Evolutionary conservation across 2,113 vertebrate genomes (phyloP), one percentile per base, ranked within the genome.

Genomic region (Aphyosemion australe): DNA sequence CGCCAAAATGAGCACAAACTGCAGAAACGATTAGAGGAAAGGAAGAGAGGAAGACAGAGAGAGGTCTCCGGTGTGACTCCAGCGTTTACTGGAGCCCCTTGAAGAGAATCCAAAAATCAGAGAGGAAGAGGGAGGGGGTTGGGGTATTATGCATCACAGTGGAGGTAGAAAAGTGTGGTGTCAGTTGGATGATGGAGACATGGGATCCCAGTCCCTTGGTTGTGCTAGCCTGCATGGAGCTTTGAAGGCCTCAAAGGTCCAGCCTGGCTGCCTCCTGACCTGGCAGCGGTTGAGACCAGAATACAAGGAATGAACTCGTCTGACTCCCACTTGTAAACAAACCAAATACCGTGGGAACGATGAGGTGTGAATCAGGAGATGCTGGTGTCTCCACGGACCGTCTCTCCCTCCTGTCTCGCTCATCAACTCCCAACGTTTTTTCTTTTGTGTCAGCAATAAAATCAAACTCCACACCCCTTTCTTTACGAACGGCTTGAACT

Each of bases 301-400:
- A 69, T 43, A 51, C 68, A 61, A 68, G 79, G 72, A 78, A 69
- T 73, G 61, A 76, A 76, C 76, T 80, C 84, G 87, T 87, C 79
- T 62, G 82, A 87, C 74, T 87, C 83, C 74, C 65, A 69, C 80
- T 75, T 63, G 87, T 89, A 90, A 91, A 92, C 87, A 90, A 91
- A 91, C 85, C 82, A 79, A 93, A 91, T 75, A 90, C 86, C 88
- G 86, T 92, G 91, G 87, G 90, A 93, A 91, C 69, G 84, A 71
- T 66, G 78, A 87, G 87, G 87, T 84, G 88, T 83, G 78, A 89
- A 73, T 83, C 71, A 49, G 82, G 83, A 74, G 80, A 84, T 84
- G 89, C 85, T 80, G 76, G 79, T 64, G 76, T 83, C 83, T 86
- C 78, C 68, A 56, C 72, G 62, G 54, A 61, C 74, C 42, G 54